Percentiles rank a stretch among this genome's conserved stretches.
Evolutionary conservation across 2,113 vertebrate genomes (phyloP).

Genomic region (Microcebus murinus): DNA sequence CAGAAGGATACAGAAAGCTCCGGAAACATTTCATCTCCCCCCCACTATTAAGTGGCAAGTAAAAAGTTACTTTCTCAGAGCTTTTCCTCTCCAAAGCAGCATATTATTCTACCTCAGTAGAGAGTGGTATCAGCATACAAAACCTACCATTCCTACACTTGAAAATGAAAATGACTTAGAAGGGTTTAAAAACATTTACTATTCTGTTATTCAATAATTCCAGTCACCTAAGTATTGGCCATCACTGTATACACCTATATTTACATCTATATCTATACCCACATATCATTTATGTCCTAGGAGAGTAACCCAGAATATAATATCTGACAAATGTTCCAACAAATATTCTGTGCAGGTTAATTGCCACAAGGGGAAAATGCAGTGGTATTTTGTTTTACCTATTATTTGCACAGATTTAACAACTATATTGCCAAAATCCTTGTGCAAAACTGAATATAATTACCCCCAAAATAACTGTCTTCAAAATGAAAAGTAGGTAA

Average conservation of each 20-base stretch:
- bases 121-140: not conserved
- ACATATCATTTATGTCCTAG: not conserved
- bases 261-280: not conserved
- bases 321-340: not conserved
- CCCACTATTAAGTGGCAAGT: not conserved
- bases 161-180: slow-evolving; percentile 28
- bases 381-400: not conserved
- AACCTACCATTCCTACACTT: not conserved
- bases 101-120: not conserved
- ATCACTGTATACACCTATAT: not conserved
- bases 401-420: not conserved
- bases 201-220: not conserved
- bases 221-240: not conserved
- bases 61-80: not conserved
- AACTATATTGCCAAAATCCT: not conserved
- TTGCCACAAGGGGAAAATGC: not conserved
- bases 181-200: not conserved
- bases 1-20: not conserved
- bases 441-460: not conserved
- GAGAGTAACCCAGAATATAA: not conserved
- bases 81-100: not conserved
- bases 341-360: slow-evolving; percentile 24
- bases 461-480: slow-evolving; percentile 8
- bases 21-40: not conserved
- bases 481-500: slow-evolving; percentile 22